Percentiles rank a stretch among this genome's conserved stretches.
Evolutionary conservation across 2,113 vertebrate genomes (phyloP).

Genomic region (Bubo bubo): DNA sequence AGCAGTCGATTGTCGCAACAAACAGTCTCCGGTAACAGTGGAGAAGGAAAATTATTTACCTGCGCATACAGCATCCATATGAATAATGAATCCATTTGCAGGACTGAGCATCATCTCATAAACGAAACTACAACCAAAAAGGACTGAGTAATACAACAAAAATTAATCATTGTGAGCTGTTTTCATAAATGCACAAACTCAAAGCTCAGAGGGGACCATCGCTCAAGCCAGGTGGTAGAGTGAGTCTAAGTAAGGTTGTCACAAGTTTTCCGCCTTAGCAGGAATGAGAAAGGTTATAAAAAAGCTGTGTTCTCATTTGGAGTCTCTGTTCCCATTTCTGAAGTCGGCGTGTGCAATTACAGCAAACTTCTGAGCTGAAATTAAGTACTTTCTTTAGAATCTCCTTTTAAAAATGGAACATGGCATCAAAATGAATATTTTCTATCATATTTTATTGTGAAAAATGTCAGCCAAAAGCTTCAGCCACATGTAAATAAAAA

Average conservation of each 20-base stretch:
- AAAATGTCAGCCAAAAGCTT: slow-evolving; percentile 39
- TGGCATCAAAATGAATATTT: neutral
- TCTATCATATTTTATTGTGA: neutral
- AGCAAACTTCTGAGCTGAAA: neutral
- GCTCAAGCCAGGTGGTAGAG: neutral
- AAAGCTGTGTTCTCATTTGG: neutral
- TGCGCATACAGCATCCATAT: neutral
- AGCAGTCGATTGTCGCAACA: neutral
- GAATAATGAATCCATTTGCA: slow-evolving; percentile 29
- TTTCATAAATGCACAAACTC: neutral
- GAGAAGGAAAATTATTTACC: neutral
- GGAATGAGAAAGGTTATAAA: neutral
- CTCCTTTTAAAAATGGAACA: slow-evolving; percentile 1
- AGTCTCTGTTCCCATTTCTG: neutral
- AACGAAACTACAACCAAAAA: slow-evolving; percentile 15
- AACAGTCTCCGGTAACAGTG: neutral
- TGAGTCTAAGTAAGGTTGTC: neutral
- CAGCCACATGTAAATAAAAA: slow-evolving; percentile 21
- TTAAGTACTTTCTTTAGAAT: slow-evolving; percentile 1
- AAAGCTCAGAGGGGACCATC: neutral
- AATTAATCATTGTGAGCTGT: slow-evolving; percentile 7
- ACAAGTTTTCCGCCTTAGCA: neutral
- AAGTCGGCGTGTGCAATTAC: neutral
- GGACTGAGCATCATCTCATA: slow-evolving; percentile 8
- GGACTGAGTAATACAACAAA: neutral